Conservation (phyloP, 2,797 vertebrate genomes). For the Masticophis lateralis region DNA sequence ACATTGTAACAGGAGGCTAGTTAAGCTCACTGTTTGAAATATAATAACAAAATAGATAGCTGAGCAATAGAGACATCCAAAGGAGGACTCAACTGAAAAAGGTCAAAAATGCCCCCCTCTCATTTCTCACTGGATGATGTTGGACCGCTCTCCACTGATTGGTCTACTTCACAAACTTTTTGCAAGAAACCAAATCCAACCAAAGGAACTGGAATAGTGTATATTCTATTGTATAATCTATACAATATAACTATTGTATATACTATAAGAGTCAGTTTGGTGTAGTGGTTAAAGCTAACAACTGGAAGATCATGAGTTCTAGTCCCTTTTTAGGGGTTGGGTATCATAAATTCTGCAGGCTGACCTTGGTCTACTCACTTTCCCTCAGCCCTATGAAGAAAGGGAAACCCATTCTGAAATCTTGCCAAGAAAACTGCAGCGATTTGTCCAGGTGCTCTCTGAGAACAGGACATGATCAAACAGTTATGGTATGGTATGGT, state of each 20-base stretch:
- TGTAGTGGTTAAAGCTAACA: background rate
- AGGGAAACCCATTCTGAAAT: background rate
- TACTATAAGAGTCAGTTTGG: background rate
- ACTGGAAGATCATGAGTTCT: background rate
- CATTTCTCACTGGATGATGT: background rate
- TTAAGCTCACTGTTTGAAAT: background rate
- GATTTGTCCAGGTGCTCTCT: background rate
- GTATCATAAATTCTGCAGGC: background rate
- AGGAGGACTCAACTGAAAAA: background rate
- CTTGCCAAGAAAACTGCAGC: background rate
- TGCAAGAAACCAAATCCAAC: background rate
- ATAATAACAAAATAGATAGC: background rate
- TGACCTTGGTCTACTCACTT: background rate
- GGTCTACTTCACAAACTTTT: background rate
- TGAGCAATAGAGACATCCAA: background rate
- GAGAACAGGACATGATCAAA: background rate
- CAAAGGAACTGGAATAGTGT: background rate
- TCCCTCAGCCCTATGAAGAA: background rate
- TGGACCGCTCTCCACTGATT: background rate
- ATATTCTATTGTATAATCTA: background rate
- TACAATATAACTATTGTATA: background rate
- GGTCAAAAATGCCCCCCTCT: background rate
- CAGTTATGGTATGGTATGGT: background rate
- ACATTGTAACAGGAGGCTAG: background rate
- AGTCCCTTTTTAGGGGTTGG: background rate